Percentiles rank a stretch among this genome's conserved stretches.
Evolutionary conservation across 2,888 invertebrate species (phyloP).

Genomic region (Drosophila imparisetae): DNA sequence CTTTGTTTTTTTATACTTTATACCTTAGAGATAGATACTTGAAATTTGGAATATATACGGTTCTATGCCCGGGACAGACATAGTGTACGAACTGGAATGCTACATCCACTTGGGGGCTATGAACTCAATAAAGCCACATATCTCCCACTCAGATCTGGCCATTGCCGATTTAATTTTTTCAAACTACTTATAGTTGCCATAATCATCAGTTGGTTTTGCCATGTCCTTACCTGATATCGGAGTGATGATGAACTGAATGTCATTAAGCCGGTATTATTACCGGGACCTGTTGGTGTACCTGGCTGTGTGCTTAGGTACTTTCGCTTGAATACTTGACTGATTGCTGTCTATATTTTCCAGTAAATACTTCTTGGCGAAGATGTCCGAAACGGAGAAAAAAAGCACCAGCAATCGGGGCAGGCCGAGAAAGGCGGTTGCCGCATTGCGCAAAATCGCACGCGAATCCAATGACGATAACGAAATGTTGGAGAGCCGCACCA

Average conservation of each 20-base stretch:
- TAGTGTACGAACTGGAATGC: background rate
- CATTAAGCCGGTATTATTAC: too few species aligned
- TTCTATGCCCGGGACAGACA: background rate
- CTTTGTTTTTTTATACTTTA: background rate
- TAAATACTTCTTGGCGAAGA: constrained; percentile 39
- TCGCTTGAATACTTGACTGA: background rate
- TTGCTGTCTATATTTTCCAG: constrained; percentile 29
- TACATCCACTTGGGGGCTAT: background rate
- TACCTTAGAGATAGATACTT: background rate
- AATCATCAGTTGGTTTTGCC: too few species aligned
- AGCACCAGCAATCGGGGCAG: constrained; percentile 36
- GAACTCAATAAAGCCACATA: background rate
- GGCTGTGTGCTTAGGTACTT: too few species aligned
- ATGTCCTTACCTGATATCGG: too few species aligned
- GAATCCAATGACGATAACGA: constrained; percentile 40
- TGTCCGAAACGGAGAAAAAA: constrained; percentile 53
- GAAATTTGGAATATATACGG: background rate
- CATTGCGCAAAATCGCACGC: constrained; percentile 23
- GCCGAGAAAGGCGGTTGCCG: constrained; percentile 45
- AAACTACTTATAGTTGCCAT: too few species aligned
- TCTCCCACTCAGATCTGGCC: background rate
- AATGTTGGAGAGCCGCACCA: constrained; percentile 6
- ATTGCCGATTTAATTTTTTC: too few species aligned
- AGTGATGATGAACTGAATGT: too few species aligned
- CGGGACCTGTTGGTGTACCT: too few species aligned